Base-by-base conservation (phyloP, 2,888 invertebrate genomes). In the Sericinus montela region DNA sequence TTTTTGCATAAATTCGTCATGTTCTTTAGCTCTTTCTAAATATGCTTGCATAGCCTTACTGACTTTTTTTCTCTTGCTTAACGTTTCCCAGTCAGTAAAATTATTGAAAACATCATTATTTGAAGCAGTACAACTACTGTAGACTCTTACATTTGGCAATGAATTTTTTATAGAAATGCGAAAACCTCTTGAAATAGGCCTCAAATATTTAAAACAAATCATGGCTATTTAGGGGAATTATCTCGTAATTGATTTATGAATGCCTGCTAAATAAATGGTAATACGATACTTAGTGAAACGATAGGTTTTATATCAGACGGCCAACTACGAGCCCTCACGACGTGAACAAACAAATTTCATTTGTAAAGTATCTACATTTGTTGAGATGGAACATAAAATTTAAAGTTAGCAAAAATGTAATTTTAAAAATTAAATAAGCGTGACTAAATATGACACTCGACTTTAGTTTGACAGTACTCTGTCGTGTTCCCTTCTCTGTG, bases 1-100 rank as follows among this genome's bases (percentile, higher is more conserved):
- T 55, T 91, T 91, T 65, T 93, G 91, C 92, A 98, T 95, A 69
- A 97, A 96, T 54, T 93, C 91, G 69, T 97, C 94, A 71, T 97
- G 94, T 66, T 93, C 92, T 64, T 90, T 89, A 6, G 97, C 94
- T 66, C 96, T 90, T 72, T 97, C 93, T 53, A 98, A 85, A 76
- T 98, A 98, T 0, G 95, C 92, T 75, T 91, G 92, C 97, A 98
- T 98, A 6, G 97, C 96, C 86, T 94, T 95, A 76, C 94, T 97
- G 3, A 95, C 90, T 67, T 91, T 92, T 63, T 92, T 91, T 62
- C 90, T 91, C 58, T 81, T 84, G 43, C 65, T 80, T 29, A 86
- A 59, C 10, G 80, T 78, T 57, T 87, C 87, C 83, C 86, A 89
- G 52, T 87, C 80, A 3, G 81, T 79, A 42, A 81, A 62, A 53